Percentiles rank a stretch among this genome's conserved stretches.
Evolutionary conservation across 2,888 invertebrate species (phyloP).

Genomic region (Pterostichus madidus): DNA sequence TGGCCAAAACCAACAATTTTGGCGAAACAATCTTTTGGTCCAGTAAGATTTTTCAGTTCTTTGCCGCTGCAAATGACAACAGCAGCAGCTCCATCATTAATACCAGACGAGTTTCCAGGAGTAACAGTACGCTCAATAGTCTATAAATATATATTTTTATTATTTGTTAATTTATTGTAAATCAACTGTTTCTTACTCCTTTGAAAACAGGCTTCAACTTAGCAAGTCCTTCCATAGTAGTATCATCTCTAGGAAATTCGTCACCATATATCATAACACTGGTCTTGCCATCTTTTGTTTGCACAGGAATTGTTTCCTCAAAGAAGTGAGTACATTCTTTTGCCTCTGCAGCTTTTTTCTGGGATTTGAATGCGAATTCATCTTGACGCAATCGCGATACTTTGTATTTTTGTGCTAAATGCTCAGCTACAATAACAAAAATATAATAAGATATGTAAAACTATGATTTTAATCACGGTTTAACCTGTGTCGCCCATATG

Average conservation of each 20-base stretch:
- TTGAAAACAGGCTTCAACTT: conserved; percentile 84
- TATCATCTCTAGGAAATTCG: conserved; percentile 84
- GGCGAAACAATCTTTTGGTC: conserved; percentile 81
- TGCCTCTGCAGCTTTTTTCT: conserved; percentile 82
- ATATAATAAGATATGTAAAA: conserved; percentile 22
- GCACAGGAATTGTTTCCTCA: conserved; percentile 86
- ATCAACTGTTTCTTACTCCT: conserved; percentile 68
- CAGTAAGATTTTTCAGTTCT: conserved; percentile 79
- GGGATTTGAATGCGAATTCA: conserved; percentile 83
- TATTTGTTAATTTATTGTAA: background rate
- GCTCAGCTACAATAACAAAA: conserved; percentile 81
- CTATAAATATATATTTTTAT: conserved; percentile 71
- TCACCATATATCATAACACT: conserved; percentile 79
- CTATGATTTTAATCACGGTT: background rate
- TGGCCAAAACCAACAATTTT: conserved; percentile 88
- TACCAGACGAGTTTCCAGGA: conserved; percentile 88
- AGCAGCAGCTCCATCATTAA: conserved; percentile 95
- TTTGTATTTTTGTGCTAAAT: conserved; percentile 84
- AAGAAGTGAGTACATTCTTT: conserved; percentile 82
- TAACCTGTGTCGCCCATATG: conserved; percentile 90
- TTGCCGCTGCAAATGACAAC: conserved; percentile 85
- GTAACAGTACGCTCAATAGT: conserved; percentile 86
- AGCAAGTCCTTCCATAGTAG: conserved; percentile 81
- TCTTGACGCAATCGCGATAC: conserved; percentile 87
- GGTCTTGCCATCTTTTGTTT: background rate